phyloP scores from a whole-genome alignment of 2,888 invertebrate species.

The Eudasyphora cyanicolor region DNA sequence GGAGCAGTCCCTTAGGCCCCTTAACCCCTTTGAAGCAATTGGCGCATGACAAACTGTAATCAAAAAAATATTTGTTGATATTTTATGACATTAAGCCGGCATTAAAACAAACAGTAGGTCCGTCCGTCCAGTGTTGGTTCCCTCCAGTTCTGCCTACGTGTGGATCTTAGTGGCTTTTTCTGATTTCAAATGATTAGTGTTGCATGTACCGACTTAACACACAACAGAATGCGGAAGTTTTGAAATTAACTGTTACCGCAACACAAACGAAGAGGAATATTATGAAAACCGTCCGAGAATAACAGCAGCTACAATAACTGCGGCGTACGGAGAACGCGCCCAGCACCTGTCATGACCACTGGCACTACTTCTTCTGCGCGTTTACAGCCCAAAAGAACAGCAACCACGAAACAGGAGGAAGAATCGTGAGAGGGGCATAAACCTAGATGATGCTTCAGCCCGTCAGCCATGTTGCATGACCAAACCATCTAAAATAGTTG shows the following conservation, averaged over 20 bases:
- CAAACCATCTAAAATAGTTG: conserved; percentile 58
- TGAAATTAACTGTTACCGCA: conserved; percentile 58
- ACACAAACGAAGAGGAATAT: conserved; percentile 21
- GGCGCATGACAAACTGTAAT: no score
- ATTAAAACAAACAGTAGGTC: neutral
- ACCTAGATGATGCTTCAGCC: conserved; percentile 58
- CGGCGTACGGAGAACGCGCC: conserved; percentile 36
- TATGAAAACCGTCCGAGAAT: neutral
- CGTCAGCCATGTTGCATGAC: conserved; percentile 65
- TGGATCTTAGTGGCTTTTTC: neutral
- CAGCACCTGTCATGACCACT: conserved; percentile 64
- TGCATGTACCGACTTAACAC: neutral
- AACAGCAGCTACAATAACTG: conserved; percentile 5
- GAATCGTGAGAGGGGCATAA: neutral
- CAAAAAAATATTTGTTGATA: neutral
- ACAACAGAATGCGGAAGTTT: conserved; percentile 63
- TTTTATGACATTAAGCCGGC: neutral
- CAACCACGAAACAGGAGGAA: conserved; percentile 5
- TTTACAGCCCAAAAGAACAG: neutral
- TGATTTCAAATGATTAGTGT: conserved; percentile 8
- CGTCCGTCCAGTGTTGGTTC: neutral
- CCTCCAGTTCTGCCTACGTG: neutral
- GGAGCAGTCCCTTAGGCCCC: no score
- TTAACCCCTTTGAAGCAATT: no score
- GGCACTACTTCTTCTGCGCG: conserved; percentile 33